Evolutionary conservation across 2,888 invertebrate species (phyloP).

Genomic region (Notodonta ziczac): DNA sequence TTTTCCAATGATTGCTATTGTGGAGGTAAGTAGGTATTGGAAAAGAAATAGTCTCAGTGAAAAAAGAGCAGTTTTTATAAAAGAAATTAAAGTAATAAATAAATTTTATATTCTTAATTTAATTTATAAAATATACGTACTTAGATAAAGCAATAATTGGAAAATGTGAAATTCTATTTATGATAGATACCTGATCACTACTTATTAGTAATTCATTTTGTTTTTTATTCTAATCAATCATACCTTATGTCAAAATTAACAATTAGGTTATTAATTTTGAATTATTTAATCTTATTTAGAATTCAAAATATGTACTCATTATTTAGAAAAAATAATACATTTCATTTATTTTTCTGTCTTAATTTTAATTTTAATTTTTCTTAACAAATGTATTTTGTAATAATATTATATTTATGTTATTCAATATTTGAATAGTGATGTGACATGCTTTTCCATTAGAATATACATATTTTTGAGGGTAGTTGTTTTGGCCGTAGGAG

Average conservation of each 20-base stretch:
- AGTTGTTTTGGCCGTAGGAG: constrained; percentile 54
- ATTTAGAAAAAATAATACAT: no score
- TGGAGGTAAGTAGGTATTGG: neutral
- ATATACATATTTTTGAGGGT: constrained; percentile 49
- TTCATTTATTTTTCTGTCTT: neutral
- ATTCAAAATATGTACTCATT: no score
- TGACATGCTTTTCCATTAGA: neutral
- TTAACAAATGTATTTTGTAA: neutral
- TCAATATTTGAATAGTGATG: no score
- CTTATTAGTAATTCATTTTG: no score
- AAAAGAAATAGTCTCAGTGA: neutral
- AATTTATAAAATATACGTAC: neutral
- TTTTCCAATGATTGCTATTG: constrained; percentile 32
- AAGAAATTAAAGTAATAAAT: constrained; percentile 16
- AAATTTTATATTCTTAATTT: constrained; percentile 11
- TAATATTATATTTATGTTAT: neutral
- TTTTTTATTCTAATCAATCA: no score
- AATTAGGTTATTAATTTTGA: no score
- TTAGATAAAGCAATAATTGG: no score
- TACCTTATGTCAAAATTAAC: no score
- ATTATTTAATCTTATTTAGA: no score
- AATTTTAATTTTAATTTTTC: neutral
- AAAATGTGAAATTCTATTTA: no score
- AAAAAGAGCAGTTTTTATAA: neutral
- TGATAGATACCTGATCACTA: no score